Conservation (phyloP, 1,140 invertebrate genomes). For the Lucilia sericata region DNA sequence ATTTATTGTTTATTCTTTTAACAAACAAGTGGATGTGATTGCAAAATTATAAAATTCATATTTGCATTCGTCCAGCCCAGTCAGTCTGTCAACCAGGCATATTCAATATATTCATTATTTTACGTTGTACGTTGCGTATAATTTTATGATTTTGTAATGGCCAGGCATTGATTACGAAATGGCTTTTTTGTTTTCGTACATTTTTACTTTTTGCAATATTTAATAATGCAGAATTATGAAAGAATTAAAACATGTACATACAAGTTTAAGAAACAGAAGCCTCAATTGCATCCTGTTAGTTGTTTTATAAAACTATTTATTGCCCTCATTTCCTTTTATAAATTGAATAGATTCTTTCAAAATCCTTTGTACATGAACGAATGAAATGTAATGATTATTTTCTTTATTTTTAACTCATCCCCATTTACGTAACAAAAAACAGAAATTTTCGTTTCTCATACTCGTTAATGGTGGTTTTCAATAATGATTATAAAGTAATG, state of each 20-base stretch:
- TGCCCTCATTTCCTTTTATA: background rate
- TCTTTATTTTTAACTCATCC: too few species aligned
- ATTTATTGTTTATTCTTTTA: background rate
- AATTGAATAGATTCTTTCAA: background rate
- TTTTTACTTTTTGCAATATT: background rate
- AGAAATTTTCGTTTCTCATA: background rate
- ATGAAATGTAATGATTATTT: background rate
- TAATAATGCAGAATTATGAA: background rate
- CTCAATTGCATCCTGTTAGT: too few species aligned
- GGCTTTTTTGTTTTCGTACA: background rate
- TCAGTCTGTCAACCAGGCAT: background rate
- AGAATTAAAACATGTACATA: background rate
- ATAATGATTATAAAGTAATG: constrained; percentile 5
- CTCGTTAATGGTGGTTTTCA: background rate
- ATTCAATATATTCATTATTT: background rate
- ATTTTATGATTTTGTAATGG: constrained; percentile 17
- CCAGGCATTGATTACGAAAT: constrained; percentile 17
- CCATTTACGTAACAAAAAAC: background rate
- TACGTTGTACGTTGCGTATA: constrained; percentile 18
- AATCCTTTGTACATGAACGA: background rate
- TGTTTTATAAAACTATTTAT: too few species aligned
- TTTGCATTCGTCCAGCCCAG: background rate
- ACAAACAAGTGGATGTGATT: constrained; percentile 23
- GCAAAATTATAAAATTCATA: background rate
- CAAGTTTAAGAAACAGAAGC: too few species aligned